Evolutionary conservation across 2,888 invertebrate species (phyloP), one percentile per base, ranked within the genome.

Genomic region (Chloroclysta siterata): DNA sequence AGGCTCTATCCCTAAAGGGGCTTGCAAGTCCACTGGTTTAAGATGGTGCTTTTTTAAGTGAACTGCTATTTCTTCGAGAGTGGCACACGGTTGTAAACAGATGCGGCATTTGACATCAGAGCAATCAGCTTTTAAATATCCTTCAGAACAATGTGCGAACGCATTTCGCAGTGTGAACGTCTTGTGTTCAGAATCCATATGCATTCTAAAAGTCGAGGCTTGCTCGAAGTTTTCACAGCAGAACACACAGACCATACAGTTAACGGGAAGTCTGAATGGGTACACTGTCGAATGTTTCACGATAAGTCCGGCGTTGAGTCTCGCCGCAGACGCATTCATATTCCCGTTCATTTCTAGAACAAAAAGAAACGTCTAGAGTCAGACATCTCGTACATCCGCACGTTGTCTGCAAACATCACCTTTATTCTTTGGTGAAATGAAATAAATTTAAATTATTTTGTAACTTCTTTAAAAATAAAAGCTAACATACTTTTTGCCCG

Each of bases 291-390:
- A 82, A 78, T 83, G 89, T 85, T 82, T 83, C 84, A 92, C 84
- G 71, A 92, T 81, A 68, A 86, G 69, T 84, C 88, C 88, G 79
- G 90, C 91, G 87, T 91, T 92, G 79, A 83, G 83, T 83, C 85
- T 89, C 75, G 88, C 85, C 52, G 63, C 57, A 50, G 84, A 84
- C 81, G 82, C 79, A 75, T 84, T 85, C 81, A 77, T 84, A 79
- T 82, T 84, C 50, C 50, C 50, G 50, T 50, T 75, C 74, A 72
- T 72, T 78, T 89, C 91, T 91, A 91, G 84, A 91, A 91, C 90
- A 91, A 88, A 91, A 88, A 90, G 87, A 90, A 90, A 90, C 84
- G 85, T 77, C 85, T 82, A 75, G 73, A 79, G 80, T 89, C 88
- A 89, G 28, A 60, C n/a, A n/a, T 39, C 42, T 44, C 42, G 42